These are phyloP conservation scores for Gymnorhina tibicen DNA, from an alignment of 2,113 vertebrate species.

Conservation along the genomic window DNA sequence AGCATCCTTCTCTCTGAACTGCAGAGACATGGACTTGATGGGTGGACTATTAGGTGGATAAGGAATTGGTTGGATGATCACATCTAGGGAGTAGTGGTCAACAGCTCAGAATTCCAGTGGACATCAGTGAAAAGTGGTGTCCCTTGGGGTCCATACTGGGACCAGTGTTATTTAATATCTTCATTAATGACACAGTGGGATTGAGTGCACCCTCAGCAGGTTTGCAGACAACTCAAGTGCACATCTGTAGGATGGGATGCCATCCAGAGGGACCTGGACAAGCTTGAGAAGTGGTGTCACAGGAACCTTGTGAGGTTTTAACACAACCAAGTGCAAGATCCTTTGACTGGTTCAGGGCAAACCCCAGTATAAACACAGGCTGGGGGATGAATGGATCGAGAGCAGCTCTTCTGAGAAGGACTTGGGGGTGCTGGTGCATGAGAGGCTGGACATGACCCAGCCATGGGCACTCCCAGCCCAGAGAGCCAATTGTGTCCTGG, in stretches of 20 bases:
- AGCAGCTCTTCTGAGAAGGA: neutral
- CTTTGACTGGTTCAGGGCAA: neutral
- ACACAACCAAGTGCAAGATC: neutral
- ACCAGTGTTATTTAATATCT: neutral
- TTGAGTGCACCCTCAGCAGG: neutral
- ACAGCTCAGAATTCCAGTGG: neutral
- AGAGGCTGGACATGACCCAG: neutral
- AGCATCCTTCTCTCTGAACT: neutral
- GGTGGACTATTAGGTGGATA: neutral
- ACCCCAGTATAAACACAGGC: neutral
- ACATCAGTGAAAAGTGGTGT: neutral
- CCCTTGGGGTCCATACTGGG: neutral
- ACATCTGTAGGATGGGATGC: neutral
- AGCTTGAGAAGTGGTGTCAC: neutral
- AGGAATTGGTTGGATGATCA: neutral
- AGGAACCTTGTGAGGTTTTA: neutral
- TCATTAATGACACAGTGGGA: neutral
- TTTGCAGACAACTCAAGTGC: neutral
- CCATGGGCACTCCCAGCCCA: neutral
- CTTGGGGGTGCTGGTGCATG: neutral
- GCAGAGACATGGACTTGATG: no score
- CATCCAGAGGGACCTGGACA: neutral
- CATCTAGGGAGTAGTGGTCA: neutral
- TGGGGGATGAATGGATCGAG: neutral
- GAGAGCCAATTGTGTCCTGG: neutral